Conservation (phyloP, 2,113 vertebrate genomes). For the Sisor rabdophorus region DNA sequence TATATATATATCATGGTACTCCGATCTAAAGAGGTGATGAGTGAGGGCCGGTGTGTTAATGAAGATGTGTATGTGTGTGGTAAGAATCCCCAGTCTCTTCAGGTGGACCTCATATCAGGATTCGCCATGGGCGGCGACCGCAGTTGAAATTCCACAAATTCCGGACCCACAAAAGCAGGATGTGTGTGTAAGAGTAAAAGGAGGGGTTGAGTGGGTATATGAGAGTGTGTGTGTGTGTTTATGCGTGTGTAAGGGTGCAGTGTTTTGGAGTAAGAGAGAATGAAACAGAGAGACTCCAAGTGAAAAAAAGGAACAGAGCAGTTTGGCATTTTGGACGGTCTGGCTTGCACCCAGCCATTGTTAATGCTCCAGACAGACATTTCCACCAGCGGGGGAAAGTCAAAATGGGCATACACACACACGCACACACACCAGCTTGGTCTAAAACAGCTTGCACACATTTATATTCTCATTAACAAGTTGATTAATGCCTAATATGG, state of each 20-base stretch:
- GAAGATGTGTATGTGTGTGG: conserved; percentile 7
- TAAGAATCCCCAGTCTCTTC: conserved; percentile 15
- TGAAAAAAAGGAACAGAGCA: conserved; percentile 6
- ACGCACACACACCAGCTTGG: not conserved
- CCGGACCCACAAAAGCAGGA: conserved; percentile 75
- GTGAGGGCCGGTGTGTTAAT: not conserved
- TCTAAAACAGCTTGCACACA: not conserved
- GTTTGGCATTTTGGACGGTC: conserved; percentile 50
- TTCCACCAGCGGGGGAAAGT: conserved; percentile 61
- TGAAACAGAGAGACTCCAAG: conserved; percentile 16
- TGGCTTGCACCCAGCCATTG: conserved; percentile 68
- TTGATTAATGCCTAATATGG: not conserved
- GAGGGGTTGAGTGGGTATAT: conserved; percentile 28
- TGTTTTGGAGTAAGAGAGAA: conserved; percentile 15
- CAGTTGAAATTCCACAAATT: conserved; percentile 67
- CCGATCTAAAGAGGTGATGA: conserved; percentile 11
- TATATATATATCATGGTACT: not conserved
- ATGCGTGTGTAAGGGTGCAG: not conserved
- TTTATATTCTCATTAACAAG: not conserved
- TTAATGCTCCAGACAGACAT: conserved; percentile 67
- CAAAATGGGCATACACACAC: conserved; percentile 36
- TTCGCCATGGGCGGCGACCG: conserved; percentile 22
- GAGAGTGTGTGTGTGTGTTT: not conserved
- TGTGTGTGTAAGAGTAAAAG: conserved; percentile 68
- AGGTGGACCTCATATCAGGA: conserved; percentile 52